These are phyloP conservation scores for Gari tellinella DNA, from an alignment of 2,888 invertebrate species.

Conservation along the genomic window DNA sequence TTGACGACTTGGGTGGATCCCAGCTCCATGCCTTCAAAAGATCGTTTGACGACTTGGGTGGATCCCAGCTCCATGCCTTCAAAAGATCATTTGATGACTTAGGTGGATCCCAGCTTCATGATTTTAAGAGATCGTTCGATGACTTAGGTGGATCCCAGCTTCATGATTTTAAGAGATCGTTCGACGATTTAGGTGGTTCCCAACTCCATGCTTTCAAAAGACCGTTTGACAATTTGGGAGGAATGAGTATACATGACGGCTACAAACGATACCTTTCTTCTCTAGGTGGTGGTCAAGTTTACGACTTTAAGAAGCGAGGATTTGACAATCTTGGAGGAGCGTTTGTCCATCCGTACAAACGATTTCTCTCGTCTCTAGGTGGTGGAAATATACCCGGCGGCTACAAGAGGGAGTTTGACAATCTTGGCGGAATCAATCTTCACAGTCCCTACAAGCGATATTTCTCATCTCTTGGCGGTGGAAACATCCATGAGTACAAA, in stretches of 20 bases:
- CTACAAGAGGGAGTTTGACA: slow-evolving; percentile 32
- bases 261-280: slow-evolving; percentile 37
- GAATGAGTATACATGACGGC: slow-evolving; percentile 41
- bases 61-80: neutral
- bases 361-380: slow-evolving; percentile 34
- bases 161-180: slow-evolving; percentile 45
- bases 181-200: slow-evolving; percentile 35
- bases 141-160: slow-evolving; percentile 38
- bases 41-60: too few species aligned
- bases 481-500: slow-evolving; percentile 42
- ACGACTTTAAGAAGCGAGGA: slow-evolving; percentile 39
- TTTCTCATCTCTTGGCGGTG: slow-evolving; percentile 43
- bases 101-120: slow-evolving; percentile 24
- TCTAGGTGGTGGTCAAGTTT: slow-evolving; percentile 38
- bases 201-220: slow-evolving; percentile 43
- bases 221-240: slow-evolving; percentile 39
- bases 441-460: slow-evolving; percentile 40
- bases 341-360: slow-evolving; percentile 42
- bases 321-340: slow-evolving; percentile 47
- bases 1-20: slow-evolving; percentile 41
- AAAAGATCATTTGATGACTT: slow-evolving; percentile 23
- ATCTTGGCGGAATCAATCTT: slow-evolving; percentile 35
- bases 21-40: slow-evolving; percentile 43
- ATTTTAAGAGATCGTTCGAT: slow-evolving; percentile 26
- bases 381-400: slow-evolving; percentile 29